These are phyloP conservation scores for Diachasmimorpha longicaudata DNA, from an alignment of 1,140 invertebrate species.

Conservation along the genomic window DNA sequence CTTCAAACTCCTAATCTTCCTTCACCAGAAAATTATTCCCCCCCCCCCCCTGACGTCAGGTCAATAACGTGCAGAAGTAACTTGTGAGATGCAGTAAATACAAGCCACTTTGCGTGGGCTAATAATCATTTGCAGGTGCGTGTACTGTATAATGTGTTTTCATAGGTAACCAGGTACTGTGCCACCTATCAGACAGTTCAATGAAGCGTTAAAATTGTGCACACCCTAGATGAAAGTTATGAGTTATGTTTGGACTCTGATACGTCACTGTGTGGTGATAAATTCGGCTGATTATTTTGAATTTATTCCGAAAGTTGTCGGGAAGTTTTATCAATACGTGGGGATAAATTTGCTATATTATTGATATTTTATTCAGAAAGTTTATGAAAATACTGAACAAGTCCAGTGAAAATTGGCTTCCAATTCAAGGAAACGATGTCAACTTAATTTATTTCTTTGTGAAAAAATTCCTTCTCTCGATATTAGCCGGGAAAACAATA, in stretches of 20 bases:
- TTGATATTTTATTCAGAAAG: too few relatives aligned
- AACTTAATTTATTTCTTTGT: too few relatives aligned
- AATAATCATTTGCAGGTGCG: constrained; percentile 20
- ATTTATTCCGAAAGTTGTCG: not conserved
- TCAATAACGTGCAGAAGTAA: not conserved
- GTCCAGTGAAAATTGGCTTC: too few relatives aligned
- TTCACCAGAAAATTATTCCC: constrained; percentile 9
- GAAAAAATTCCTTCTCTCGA: too few relatives aligned
- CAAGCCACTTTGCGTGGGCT: constrained; percentile 9
- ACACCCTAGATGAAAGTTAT: constrained; percentile 2
- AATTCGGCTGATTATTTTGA: not conserved
- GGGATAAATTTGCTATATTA: too few relatives aligned
- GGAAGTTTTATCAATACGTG: too few relatives aligned
- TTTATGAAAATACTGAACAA: too few relatives aligned
- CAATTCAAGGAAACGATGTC: too few relatives aligned
- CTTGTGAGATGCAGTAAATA: not conserved
- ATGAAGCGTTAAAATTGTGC: constrained; percentile 9
- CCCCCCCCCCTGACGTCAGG: constrained; percentile 18
- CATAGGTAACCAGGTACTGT: not conserved
- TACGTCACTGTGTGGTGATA: not conserved
- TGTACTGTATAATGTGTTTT: not conserved
- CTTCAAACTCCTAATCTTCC: constrained; percentile 9
- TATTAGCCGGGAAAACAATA: not conserved
- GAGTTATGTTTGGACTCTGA: not conserved
- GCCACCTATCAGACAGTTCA: not conserved